Base-by-base conservation (phyloP, 2,888 invertebrate genomes). In the Drosophila atripex region DNA sequence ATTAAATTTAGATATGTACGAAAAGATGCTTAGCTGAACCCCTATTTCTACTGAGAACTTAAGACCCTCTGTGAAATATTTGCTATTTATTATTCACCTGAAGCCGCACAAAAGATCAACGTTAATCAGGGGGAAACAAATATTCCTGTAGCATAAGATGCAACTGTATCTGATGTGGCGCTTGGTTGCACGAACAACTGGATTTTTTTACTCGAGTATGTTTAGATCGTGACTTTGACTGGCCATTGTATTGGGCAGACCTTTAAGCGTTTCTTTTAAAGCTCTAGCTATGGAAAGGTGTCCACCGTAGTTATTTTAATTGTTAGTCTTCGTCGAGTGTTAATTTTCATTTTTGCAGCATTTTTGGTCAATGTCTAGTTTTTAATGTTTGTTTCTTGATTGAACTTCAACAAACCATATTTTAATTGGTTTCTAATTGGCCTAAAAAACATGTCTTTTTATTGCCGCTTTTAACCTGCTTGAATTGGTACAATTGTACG, bases 181-280 rank as follows among this genome's bases (percentile, higher is more conserved):
- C 47, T 14, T 53, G 32, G 28, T 18, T 75, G 75, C 56, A 69
- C 18, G 55, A 49, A 39, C 46, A 43, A 14, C 57, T 49, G 6
- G 35, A 35, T n/a, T 35, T 35, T n/a, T 5, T 53, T 39, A 56
- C 46, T 35, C 46, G 50, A 51, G 16, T 60, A 54, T 59, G 69
- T 39, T 47, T 63, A 61, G 65, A 82, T 79, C 85, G 82, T 79
- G 86, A 85, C 66, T 59, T 76, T 56, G 51, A 35, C 14, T 41
- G 21, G 39, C 21, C 21, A 64, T 55, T 58, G 56, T 58, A 39
- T 43, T 53, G 50, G 51, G 25, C 61, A 66, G 49, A 66, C 43
- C 53, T 59, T 59, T 69, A 45, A 23, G n/a, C 53, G 18, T 47
- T 66, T 39, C 32, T 30, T 45, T 14, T 12, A 8, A 35, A 66